Base-by-base conservation (phyloP, 2,888 invertebrate genomes). In the Netelia melanura region DNA sequence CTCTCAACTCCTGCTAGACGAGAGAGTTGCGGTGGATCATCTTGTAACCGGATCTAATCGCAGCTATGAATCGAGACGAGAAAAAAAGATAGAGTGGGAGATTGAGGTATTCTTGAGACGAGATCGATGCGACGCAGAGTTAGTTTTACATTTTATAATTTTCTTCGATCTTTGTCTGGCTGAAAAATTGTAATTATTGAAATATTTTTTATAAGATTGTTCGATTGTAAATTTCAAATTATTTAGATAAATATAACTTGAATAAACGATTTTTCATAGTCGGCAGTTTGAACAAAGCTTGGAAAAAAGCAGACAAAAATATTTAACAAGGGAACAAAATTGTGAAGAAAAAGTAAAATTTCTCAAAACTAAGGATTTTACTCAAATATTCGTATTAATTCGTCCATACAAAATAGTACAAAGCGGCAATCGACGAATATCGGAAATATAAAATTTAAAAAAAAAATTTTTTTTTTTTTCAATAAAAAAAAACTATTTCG, bases 1-100 rank as follows among this genome's bases (percentile, higher is more conserved):
- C 43, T 61, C 81, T 76, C 44, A 72, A 78, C 70, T 61, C 65
- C 75, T 58, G 68, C 65, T 71, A 65, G 68, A 70, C 30, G 68
- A 62, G 72, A 52, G 81, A 78, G 82, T 67, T 56, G 68, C 75
- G 77, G 48, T 48, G 43, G 67, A 65, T 77, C 67, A 84, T 80
- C 86, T 84, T 68, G 76, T 77, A 84, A 85, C 86, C 78, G 83
- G 83, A 86, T 85, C 83, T 85, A 86, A 86, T 86, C 86, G 75
- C 65, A 56, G 62, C 71, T 54, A 48, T 79, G 64, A 62, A 79
- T 79, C 78, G 70, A 38, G n/a, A 62, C 25, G 52, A 62, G 48
- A 68, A 68, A 48, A 52, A 48, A 44, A 61, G 61, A 23, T 6
- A 61, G 25, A 61, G 61, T 25, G 61, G 23, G 58, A 58, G 58